A percentile compares a stretch with the other conserved stretches of the same genome.
Evolutionary conservation across 1,140 invertebrate species (phyloP).

Genomic region (Eueides isabella): DNA sequence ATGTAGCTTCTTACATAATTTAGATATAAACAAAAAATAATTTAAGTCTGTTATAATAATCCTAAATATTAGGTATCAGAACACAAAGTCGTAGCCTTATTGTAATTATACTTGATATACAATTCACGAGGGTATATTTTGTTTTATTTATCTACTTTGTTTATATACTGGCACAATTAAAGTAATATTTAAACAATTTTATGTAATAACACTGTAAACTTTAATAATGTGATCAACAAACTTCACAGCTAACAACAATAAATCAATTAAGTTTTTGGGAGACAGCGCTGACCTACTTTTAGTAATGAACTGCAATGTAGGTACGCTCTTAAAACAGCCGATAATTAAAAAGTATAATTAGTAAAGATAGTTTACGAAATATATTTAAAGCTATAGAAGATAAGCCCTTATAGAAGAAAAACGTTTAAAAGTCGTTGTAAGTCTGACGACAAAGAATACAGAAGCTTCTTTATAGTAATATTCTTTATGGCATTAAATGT

Average conservation of each 20-base stretch:
- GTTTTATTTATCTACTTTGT: background rate
- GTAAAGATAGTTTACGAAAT: background rate
- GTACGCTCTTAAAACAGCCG: background rate
- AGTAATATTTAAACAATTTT: background rate
- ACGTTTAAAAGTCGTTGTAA: no score
- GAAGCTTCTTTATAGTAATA: no score
- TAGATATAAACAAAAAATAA: no score
- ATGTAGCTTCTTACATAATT: no score
- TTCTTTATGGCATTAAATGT: no score
- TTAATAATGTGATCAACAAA: constrained; percentile 10
- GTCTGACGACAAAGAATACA: no score
- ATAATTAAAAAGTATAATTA: constrained; percentile 18
- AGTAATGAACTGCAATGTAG: constrained; percentile 23
- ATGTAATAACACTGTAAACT: constrained; percentile 6
- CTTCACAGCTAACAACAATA: constrained; percentile 11
- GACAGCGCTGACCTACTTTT: constrained; percentile 25
- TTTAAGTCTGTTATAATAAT: no score
- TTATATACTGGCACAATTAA: background rate
- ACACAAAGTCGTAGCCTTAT: no score
- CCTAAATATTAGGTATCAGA: no score
- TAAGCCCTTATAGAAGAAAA: background rate
- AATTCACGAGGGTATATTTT: no score
- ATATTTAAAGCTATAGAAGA: background rate
- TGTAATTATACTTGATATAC: no score
- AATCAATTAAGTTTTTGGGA: constrained; percentile 30